Conservation (phyloP, 2,888 invertebrate genomes). For the Drosophila kambysellisi region DNA sequence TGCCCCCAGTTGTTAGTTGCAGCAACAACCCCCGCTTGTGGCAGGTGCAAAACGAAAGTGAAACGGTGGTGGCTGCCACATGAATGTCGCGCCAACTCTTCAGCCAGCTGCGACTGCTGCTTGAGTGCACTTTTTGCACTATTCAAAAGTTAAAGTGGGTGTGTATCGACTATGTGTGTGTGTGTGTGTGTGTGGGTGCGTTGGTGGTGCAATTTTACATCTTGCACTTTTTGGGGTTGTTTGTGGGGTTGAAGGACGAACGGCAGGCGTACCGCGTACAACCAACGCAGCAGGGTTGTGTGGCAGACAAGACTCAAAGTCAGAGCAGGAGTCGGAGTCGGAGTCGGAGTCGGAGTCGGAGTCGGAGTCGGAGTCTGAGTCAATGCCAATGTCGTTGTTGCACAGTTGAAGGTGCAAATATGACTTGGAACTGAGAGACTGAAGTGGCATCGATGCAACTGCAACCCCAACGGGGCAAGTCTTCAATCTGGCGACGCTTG, state of each 20-base stretch:
- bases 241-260: constrained; percentile 64
- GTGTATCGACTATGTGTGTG: constrained; percentile 12
- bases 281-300: constrained; percentile 32
- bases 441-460: constrained; percentile 23
- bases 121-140: constrained; percentile 81
- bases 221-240: constrained; percentile 51
- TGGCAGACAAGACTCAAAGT: constrained; percentile 11
- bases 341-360: background rate
- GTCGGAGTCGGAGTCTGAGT: background rate
- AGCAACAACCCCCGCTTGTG: constrained; percentile 40
- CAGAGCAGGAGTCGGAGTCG: background rate
- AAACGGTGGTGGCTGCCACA: constrained; percentile 67
- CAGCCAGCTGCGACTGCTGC: constrained; percentile 38
- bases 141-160: constrained; percentile 67
- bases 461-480: constrained; percentile 35
- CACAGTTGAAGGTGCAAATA: constrained; percentile 51
- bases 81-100: constrained; percentile 28
- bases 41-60: constrained; percentile 75
- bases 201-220: constrained; percentile 52
- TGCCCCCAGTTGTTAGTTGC: constrained; percentile 48
- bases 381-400: constrained; percentile 40
- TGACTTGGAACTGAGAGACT: constrained; percentile 24
- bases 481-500: constrained; percentile 20
- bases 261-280: constrained; percentile 46
- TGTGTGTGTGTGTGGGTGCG: constrained; percentile 23